Evolutionary conservation across 1,140 invertebrate genomes (phyloP), one percentile per base, ranked within the genome.

Genomic region (Aethina tumida): DNA sequence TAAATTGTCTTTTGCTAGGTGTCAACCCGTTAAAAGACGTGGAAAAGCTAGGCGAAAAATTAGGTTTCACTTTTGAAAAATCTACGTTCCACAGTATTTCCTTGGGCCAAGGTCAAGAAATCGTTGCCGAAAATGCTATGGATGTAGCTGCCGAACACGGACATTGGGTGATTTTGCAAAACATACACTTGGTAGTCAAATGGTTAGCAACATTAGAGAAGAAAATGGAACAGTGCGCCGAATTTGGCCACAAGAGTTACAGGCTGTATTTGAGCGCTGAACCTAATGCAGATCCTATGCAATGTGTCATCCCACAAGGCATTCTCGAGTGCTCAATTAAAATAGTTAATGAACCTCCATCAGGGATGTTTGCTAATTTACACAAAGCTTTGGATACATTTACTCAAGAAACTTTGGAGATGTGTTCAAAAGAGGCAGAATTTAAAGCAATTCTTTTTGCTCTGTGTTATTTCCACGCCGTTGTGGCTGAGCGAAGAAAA

Each of bases 341-440:
- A 67, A 94, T 97, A 22, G 95, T 91, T 0, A 96, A 96, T 54
- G 92, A 97, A 63, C 89, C 91, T 3, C 92, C 93, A 1, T 90
- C 84, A 14, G 92, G 93, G 26, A 95, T 97, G 81, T 73, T 74
- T 60, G 89, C 91, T 0, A 97, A 96, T 62, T 71, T 94, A 13
- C 90, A 94, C 59, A 95, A 95, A 67, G 83, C 91, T 8, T 59
- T 97, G 19, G 85, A 93, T 55, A 94, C 94, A 66, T 97, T 97
- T 61, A 84, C 67, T 50, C 89, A 96, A 63, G 90, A 95, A 56
- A 92, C 86, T 0, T 60, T 97, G 14, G 92, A 97, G 59, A 82
- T 85, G 72, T 94, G 89, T 60, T 77, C 84, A 3, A 91, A 93
- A 58, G 92, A 97, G 65, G 77, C 83, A 0, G 93, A 97, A 64